phyloP scores from a whole-genome alignment of 2,797 vertebrate genomes.

The Etheostoma nigrum region DNA sequence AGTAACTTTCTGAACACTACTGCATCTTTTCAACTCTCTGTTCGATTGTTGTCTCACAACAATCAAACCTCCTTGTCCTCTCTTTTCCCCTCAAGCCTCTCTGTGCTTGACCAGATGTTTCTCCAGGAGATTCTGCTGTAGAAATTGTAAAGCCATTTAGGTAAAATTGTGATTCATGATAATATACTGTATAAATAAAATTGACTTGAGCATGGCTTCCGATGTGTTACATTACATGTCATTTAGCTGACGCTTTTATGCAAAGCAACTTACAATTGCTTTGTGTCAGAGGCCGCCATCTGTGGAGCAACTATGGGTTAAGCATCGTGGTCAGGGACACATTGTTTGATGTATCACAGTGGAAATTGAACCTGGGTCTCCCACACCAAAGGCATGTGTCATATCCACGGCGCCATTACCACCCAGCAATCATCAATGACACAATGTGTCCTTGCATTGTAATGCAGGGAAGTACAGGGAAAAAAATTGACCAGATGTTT shows the following conservation, averaged over 20 bases:
- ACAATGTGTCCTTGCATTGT: conserved; percentile 2
- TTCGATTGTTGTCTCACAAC: neutral
- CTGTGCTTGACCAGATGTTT: neutral
- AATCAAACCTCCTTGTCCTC: too few relatives aligned
- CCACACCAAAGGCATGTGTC: too few relatives aligned
- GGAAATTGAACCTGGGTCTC: too few relatives aligned
- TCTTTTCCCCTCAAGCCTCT: neutral
- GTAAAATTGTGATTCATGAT: neutral
- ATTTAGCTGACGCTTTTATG: too few relatives aligned
- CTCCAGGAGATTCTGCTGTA: neutral
- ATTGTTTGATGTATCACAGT: too few relatives aligned
- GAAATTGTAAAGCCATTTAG: neutral
- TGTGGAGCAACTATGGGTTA: too few relatives aligned
- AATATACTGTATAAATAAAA: neutral
- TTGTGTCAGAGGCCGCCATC: too few relatives aligned
- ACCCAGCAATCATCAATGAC: neutral
- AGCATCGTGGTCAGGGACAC: too few relatives aligned
- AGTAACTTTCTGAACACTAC: neutral
- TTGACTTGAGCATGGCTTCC: neutral
- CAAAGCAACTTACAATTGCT: too few relatives aligned
- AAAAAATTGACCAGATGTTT: neutral
- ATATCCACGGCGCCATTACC: too few relatives aligned
- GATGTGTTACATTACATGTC: neutral
- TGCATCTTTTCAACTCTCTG: neutral
- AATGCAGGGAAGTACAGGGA: neutral